phyloP scores from a whole-genome alignment of 2,888 invertebrate genomes.

The Napeogenes inachia region DNA sequence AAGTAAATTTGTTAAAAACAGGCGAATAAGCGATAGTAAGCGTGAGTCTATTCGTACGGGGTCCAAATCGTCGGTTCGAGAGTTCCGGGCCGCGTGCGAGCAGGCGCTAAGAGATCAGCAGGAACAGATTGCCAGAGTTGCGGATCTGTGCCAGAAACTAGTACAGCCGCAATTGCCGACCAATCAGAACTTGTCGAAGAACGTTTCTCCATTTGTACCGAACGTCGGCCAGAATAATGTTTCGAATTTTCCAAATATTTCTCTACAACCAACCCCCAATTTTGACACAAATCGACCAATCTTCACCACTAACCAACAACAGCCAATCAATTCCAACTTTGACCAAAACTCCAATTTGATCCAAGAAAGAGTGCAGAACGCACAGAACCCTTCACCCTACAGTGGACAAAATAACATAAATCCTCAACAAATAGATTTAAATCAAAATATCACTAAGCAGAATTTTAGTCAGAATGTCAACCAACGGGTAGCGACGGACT shows the following conservation, averaged over 20 bases:
- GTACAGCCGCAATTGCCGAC: constrained; percentile 33
- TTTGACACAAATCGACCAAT: background rate
- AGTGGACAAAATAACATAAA: background rate
- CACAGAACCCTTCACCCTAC: too few species aligned
- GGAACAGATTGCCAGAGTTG: constrained; percentile 50
- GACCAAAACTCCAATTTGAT: constrained; percentile 8
- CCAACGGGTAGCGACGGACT: constrained; percentile 27
- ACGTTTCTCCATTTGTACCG: too few species aligned
- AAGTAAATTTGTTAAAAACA: background rate
- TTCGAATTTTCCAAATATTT: background rate
- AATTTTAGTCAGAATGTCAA: constrained; percentile 17
- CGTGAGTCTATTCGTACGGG: constrained; percentile 23
- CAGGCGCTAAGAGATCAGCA: constrained; percentile 57
- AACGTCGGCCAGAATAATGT: background rate
- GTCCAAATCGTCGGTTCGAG: constrained; percentile 46
- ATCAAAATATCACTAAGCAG: constrained; percentile 7
- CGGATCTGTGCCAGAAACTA: constrained; percentile 56
- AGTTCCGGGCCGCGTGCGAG: constrained; percentile 52
- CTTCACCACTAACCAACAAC: constrained; percentile 12
- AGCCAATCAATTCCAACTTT: background rate
- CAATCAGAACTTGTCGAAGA: too few species aligned
- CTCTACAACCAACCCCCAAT: background rate
- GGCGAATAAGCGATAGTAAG: constrained; percentile 27
- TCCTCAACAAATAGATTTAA: background rate
- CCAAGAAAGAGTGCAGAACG: background rate